A percentile compares a stretch with the other conserved stretches of the same genome.
These are phyloP conservation scores for Adrianichthys oophorus DNA, from an alignment of 2,797 vertebrate genomes.

Conservation along the genomic window DNA sequence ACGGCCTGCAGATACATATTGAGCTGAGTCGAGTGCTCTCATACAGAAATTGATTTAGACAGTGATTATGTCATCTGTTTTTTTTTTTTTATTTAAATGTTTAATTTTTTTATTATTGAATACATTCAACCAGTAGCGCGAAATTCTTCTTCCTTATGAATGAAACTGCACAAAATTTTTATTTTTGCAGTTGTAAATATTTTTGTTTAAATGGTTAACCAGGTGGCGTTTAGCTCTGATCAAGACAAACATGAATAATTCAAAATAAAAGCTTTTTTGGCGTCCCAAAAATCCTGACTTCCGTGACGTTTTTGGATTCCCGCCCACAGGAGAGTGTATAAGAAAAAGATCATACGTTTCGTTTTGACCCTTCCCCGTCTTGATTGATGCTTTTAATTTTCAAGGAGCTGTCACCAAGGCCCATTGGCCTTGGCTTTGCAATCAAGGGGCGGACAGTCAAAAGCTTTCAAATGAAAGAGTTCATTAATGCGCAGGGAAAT, in stretches of 20 bases:
- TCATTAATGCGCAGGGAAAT: conserved; percentile 71
- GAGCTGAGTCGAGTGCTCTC: conserved; percentile 72
- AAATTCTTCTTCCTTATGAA: conserved; percentile 28
- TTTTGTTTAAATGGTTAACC: too few species aligned
- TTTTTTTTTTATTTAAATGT: conserved; percentile 47
- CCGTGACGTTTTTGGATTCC: too few species aligned
- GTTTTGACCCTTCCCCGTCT: conserved; percentile 2
- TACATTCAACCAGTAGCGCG: conserved; percentile 47
- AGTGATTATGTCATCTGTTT: conserved; percentile 68
- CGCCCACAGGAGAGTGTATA: not conserved
- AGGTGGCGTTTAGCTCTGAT: too few species aligned
- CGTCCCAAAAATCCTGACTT: too few species aligned
- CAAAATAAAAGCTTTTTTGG: too few species aligned
- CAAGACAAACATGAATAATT: too few species aligned
- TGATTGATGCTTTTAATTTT: conserved; percentile 79
- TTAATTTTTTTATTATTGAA: conserved; percentile 49
- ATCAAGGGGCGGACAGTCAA: conserved; percentile 59
- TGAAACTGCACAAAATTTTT: conserved; percentile 19
- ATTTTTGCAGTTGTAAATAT: not conserved
- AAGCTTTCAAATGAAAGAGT: conserved; percentile 71
- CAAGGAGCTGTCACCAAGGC: conserved; percentile 59
- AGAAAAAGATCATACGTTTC: conserved; percentile 27
- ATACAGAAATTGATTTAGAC: conserved; percentile 72
- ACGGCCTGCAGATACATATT: conserved; percentile 72
- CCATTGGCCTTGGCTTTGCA: conserved; percentile 63